A percentile compares a stretch with the other conserved stretches of the same genome.
phyloP scores from a whole-genome alignment of 2,888 invertebrate species.

The Schizotus pectinicornis region DNA sequence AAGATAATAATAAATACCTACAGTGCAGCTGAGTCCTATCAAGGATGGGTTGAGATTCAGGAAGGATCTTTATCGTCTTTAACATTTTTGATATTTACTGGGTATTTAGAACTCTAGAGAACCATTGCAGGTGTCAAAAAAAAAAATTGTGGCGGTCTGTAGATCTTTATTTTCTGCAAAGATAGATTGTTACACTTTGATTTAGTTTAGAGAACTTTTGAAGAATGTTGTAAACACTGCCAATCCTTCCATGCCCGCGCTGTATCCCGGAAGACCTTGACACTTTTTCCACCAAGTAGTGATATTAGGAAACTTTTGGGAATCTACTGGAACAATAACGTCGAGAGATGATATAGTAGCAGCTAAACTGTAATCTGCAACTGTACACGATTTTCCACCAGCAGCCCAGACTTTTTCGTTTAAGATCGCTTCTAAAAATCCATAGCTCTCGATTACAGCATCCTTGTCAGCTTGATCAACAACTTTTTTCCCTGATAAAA shows the following conservation, averaged over 20 bases:
- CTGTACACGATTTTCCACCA: not conserved
- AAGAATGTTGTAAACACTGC: too few relatives aligned
- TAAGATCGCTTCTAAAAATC: not conserved
- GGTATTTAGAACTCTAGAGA: too few relatives aligned
- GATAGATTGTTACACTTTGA: too few relatives aligned
- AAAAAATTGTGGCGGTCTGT: too few relatives aligned
- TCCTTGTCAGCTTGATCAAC: not conserved
- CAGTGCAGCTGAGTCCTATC: too few relatives aligned
- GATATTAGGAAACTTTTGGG: not conserved
- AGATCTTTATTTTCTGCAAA: too few relatives aligned
- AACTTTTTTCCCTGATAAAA: not conserved
- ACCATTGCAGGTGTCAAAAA: too few relatives aligned
- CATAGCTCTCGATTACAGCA: not conserved
- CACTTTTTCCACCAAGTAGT: not conserved
- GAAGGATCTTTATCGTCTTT: too few relatives aligned
- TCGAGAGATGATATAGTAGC: not conserved
- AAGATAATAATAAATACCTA: too few relatives aligned
- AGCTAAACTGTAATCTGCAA: conserved; percentile 1
- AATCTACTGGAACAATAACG: not conserved
- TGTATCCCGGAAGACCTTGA: not conserved
- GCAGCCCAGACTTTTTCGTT: not conserved
- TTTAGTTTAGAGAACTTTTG: too few relatives aligned
- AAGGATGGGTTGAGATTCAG: too few relatives aligned
- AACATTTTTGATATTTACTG: too few relatives aligned
- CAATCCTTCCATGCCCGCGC: not conserved